Percentiles rank a stretch among this genome's conserved stretches.
These are phyloP conservation scores for Drosophila aff. DNA, from an alignment of 1,140 invertebrate species.

Conservation along the genomic window DNA sequence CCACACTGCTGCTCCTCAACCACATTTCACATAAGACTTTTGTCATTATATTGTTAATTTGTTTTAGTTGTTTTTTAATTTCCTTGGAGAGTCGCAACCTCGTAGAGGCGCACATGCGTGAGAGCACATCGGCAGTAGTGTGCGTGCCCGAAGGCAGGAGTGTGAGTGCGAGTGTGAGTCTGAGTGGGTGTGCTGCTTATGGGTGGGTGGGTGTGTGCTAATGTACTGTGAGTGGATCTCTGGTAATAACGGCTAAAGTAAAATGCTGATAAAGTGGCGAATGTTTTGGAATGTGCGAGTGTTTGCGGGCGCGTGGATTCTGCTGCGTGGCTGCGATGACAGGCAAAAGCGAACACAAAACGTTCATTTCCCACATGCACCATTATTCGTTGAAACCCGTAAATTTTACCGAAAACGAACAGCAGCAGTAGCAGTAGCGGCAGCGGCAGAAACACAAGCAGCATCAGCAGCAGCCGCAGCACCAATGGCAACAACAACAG, in stretches of 20 bases:
- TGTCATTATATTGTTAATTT: conserved; percentile 83
- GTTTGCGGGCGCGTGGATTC: conserved; percentile 47
- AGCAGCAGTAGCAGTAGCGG: conserved; percentile 25
- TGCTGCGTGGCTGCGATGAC: conserved; percentile 75
- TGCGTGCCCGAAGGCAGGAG: neutral
- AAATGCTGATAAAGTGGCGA: conserved; percentile 83
- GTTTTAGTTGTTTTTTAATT: conserved; percentile 84
- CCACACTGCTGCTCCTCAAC: conserved; percentile 3
- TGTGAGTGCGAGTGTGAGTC: conserved; percentile 2
- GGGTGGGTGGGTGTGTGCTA: conserved; percentile 33
- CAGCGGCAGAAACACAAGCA: conserved; percentile 10
- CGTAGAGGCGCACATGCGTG: conserved; percentile 57
- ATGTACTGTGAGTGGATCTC: conserved; percentile 68
- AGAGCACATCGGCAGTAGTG: conserved; percentile 23
- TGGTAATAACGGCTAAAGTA: conserved; percentile 80
- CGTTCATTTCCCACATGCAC: conserved; percentile 82
- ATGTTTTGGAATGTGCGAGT: conserved; percentile 62
- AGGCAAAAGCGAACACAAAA: conserved; percentile 82
- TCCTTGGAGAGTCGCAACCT: conserved; percentile 81
- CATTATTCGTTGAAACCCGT: conserved; percentile 83
- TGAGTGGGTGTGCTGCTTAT: conserved; percentile 12
- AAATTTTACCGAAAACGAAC: conserved; percentile 77
- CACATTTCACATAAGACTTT: conserved; percentile 67
- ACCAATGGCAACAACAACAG: conserved; percentile 36
- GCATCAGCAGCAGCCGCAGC: conserved; percentile 22